Evolutionary conservation across 1,140 invertebrate species (phyloP).

Genomic region (Streblospio benedicti): DNA sequence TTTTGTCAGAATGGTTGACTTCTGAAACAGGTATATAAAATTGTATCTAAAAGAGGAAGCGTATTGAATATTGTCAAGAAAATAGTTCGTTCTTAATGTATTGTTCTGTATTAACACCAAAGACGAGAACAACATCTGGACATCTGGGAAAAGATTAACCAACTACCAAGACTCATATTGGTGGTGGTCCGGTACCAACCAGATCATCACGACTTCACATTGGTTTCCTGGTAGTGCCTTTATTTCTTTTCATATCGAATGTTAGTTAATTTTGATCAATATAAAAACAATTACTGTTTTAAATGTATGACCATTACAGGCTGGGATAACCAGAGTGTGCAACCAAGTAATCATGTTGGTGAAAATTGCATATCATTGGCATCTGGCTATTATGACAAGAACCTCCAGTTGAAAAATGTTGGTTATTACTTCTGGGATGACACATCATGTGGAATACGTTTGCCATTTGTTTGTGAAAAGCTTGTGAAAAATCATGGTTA

Average conservation of each 20-base stretch:
- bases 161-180: constrained; percentile 26
- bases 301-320: too few species aligned
- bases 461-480: constrained; percentile 51
- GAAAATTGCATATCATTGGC: constrained; percentile 9
- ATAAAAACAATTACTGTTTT: too few species aligned
- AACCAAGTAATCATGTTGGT: background rate
- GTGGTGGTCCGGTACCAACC: constrained; percentile 51
- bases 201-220: constrained; percentile 39
- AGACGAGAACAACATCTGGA: background rate
- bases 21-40: background rate
- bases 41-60: background rate
- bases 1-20: background rate
- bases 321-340: background rate
- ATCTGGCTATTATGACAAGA: constrained; percentile 1
- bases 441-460: constrained; percentile 48
- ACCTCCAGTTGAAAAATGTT: constrained; percentile 17
- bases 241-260: background rate
- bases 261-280: background rate
- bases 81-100: background rate
- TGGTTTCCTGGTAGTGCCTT: constrained; percentile 47
- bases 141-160: background rate
- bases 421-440: constrained; percentile 54
- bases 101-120: background rate
- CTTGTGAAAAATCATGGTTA: constrained; percentile 30
- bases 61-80: background rate